Evolutionary conservation across 2,797 vertebrate genomes (phyloP).

Genomic region (Decapterus maruadsi): DNA sequence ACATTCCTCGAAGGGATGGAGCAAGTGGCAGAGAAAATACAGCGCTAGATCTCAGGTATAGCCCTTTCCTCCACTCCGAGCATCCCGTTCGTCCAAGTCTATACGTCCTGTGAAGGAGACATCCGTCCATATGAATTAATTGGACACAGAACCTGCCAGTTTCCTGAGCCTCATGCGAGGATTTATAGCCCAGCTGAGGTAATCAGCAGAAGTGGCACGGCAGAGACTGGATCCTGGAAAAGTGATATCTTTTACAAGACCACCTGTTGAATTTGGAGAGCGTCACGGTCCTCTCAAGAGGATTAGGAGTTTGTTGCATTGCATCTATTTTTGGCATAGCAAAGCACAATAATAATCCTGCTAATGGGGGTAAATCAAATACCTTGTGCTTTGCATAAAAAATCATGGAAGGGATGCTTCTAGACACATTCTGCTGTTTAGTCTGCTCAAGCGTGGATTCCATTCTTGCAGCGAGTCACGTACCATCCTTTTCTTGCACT

Average conservation of each 20-base stretch:
- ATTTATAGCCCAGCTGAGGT: conserved; percentile 68
- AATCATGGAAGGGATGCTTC: background rate
- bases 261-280: conserved; percentile 72
- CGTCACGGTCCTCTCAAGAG: conserved; percentile 54
- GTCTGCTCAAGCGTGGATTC: background rate
- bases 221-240: conserved; percentile 56
- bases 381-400: conserved; percentile 27
- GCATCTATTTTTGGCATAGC: conserved; percentile 62
- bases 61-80: background rate
- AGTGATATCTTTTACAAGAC: conserved; percentile 70
- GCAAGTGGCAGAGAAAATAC: conserved; percentile 1
- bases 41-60: background rate
- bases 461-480: conserved; percentile 1
- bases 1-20: background rate
- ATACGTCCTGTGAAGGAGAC: conserved; percentile 43
- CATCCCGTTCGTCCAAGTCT: background rate
- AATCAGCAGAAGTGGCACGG: conserved; percentile 69
- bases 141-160: conserved; percentile 53
- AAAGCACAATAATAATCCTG: conserved; percentile 51
- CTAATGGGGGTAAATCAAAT: conserved; percentile 44
- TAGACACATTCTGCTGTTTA: conserved; percentile 9
- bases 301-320: conserved; percentile 64
- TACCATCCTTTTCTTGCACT: background rate
- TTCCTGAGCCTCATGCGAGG: conserved; percentile 55
- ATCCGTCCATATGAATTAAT: conserved; percentile 45